phyloP scores from a whole-genome alignment of 2,888 invertebrate species.

The Athalia cordata region DNA sequence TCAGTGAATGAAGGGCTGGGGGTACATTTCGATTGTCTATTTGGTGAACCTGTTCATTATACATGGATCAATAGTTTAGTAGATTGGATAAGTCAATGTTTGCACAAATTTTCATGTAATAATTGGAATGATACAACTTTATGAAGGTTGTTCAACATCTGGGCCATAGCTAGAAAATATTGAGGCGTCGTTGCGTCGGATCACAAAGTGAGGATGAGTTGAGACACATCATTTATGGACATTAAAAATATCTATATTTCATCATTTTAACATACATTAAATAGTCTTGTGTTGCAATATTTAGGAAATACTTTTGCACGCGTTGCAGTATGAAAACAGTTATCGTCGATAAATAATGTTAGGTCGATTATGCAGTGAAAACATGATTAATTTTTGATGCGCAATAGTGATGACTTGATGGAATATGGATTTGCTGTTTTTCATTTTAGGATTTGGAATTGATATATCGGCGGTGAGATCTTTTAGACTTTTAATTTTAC shows the following conservation, averaged over 20 bases:
- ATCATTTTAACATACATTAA: constrained; percentile 28
- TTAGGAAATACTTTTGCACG: constrained; percentile 18
- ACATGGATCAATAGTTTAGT: too few species aligned
- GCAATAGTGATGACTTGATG: not conserved
- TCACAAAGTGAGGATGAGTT: constrained; percentile 14
- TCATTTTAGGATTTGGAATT: too few species aligned
- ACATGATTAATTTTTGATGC: constrained; percentile 5
- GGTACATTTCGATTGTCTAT: too few species aligned
- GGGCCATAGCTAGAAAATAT: too few species aligned
- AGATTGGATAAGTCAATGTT: too few species aligned
- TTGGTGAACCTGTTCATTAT: too few species aligned
- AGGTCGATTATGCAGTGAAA: not conserved
- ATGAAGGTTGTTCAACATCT: too few species aligned
- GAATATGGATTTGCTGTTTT: not conserved
- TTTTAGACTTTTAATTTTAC: not conserved
- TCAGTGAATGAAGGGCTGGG: too few species aligned
- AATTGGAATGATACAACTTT: too few species aligned
- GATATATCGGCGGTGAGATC: too few species aligned
- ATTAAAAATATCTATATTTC: constrained; percentile 40
- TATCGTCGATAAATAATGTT: not conserved
- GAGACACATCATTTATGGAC: constrained; percentile 2
- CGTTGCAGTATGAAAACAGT: not conserved
- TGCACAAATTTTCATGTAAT: too few species aligned
- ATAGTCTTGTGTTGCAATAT: constrained; percentile 17
- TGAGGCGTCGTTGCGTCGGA: too few species aligned